phyloP scores from a whole-genome alignment of 2,797 vertebrate genomes.

The Sebastes iracundus region DNA sequence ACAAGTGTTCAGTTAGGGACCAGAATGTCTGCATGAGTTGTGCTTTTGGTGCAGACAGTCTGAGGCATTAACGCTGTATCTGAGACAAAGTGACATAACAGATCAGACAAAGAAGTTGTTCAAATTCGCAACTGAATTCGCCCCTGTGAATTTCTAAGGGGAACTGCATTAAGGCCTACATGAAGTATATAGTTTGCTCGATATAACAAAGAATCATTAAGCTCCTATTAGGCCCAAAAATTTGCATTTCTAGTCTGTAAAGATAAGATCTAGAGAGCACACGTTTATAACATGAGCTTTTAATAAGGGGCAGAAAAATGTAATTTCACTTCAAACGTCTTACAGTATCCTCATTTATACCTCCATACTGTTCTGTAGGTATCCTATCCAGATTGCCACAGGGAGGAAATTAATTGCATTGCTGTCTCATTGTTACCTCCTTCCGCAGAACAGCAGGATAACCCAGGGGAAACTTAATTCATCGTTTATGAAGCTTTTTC shows the following conservation, averaged over 20 bases:
- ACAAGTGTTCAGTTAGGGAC: not conserved
- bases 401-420: not conserved
- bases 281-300: not conserved
- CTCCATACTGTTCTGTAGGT: not conserved
- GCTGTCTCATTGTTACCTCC: not conserved
- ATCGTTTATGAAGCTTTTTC: not conserved
- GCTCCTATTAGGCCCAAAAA: not conserved
- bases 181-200: not conserved
- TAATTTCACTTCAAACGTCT: not conserved
- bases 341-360: not conserved
- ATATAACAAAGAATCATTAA: not conserved
- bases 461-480: not conserved
- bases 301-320: not conserved
- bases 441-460: not conserved
- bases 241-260: not conserved
- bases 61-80: not conserved
- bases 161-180: not conserved
- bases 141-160: not conserved
- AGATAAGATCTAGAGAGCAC: not conserved
- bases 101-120: not conserved
- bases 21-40: not conserved
- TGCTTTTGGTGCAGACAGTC: not conserved
- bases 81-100: not conserved
- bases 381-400: not conserved
- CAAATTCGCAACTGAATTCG: not conserved